These are phyloP conservation scores for Metaphire vulgaris DNA, from an alignment of 1,140 invertebrate species.

Conservation along the genomic window DNA sequence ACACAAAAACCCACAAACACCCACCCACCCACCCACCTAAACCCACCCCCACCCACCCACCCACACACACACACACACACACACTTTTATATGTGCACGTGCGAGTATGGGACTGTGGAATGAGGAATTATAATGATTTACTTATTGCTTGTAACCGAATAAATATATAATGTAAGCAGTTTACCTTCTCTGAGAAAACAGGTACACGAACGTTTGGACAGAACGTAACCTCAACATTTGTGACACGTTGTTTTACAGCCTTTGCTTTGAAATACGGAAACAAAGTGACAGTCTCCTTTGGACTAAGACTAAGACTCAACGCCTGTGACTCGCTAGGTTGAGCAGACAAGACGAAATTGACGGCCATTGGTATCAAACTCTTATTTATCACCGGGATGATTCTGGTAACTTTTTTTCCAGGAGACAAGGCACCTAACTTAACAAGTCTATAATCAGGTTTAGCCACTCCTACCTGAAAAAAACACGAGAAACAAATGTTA, in stretches of 20 bases:
- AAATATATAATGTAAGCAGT: too few relatives aligned
- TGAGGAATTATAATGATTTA: too few relatives aligned
- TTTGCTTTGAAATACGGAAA: slow-evolving; percentile 40
- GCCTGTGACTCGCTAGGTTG: slow-evolving; percentile 38
- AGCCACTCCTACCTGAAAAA: slow-evolving; percentile 48
- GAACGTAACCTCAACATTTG: not conserved
- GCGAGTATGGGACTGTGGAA: too few relatives aligned
- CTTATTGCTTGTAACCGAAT: too few relatives aligned
- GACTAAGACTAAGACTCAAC: slow-evolving; percentile 37
- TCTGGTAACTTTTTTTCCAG: slow-evolving; percentile 43
- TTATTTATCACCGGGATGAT: slow-evolving; percentile 48
- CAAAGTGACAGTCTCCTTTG: slow-evolving; percentile 40
- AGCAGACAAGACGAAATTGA: slow-evolving; percentile 44
- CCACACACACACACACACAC: too few relatives aligned
- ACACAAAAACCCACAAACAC: too few relatives aligned
- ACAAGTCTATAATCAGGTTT: slow-evolving; percentile 45
- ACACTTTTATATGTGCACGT: too few relatives aligned
- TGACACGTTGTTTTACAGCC: slow-evolving; percentile 36
- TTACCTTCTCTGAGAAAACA: not conserved
- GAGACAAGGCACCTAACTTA: slow-evolving; percentile 44
- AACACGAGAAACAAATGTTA: too few relatives aligned
- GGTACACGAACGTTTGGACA: not conserved
- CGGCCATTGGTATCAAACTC: slow-evolving; percentile 47
- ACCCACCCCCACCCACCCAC: too few relatives aligned
- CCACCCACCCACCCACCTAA: too few relatives aligned